Conservation (phyloP, 2,797 vertebrate species). For the Xenopus petersii region DNA sequence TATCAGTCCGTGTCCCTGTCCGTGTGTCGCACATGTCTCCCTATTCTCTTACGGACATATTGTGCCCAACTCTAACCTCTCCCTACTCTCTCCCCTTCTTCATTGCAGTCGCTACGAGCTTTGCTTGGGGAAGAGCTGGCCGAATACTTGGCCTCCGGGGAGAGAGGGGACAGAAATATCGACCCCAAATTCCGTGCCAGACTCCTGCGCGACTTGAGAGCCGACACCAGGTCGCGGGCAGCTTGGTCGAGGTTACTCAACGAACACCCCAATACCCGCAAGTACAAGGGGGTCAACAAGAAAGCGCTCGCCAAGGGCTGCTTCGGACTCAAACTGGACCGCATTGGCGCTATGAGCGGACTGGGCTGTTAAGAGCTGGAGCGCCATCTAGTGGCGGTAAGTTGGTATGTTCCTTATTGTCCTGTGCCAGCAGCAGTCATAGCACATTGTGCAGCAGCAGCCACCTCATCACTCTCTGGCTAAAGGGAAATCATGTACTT, state of each 20-base stretch:
- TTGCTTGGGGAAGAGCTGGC: conserved; percentile 76
- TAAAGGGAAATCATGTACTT: no score
- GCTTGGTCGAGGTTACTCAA: conserved; percentile 80
- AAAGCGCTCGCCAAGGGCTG: conserved; percentile 84
- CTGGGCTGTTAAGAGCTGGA: conserved; percentile 84
- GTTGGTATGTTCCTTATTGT: conserved; percentile 52
- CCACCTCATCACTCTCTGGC: no score
- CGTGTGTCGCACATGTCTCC: no score
- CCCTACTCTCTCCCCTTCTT: not conserved
- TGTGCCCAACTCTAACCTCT: no score
- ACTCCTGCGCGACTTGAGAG: conserved; percentile 74
- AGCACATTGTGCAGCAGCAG: no score
- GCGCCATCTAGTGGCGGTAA: conserved; percentile 72
- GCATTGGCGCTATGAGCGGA: conserved; percentile 91
- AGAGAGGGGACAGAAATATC: conserved; percentile 51
- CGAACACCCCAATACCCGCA: conserved; percentile 73
- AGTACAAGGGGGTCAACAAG: conserved; percentile 77
- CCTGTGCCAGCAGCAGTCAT: no score
- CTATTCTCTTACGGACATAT: no score
- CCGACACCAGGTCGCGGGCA: conserved; percentile 75
- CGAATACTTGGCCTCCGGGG: conserved; percentile 73
- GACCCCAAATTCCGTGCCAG: conserved; percentile 71
- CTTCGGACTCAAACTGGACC: conserved; percentile 95
- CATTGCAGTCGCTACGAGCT: conserved; percentile 68
- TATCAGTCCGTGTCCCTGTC: no score